A percentile compares a stretch with the other conserved stretches of the same genome.
Conservation (phyloP, 2,888 invertebrate genomes). For the Acanthococcus lagerstroemiae region DNA sequence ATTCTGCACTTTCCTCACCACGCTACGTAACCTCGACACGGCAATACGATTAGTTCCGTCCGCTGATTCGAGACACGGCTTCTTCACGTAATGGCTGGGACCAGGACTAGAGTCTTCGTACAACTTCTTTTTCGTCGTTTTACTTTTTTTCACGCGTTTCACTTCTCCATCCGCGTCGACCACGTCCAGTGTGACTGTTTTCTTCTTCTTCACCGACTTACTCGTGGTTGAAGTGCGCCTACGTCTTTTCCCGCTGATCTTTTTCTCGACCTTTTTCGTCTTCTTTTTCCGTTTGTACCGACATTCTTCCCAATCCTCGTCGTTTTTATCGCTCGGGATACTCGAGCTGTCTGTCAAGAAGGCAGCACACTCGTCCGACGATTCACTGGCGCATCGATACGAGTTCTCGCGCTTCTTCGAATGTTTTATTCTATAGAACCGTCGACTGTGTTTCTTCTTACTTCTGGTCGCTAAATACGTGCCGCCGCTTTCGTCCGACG, state of each 20-base stretch:
- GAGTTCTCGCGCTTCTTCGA: background rate
- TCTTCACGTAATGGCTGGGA: background rate
- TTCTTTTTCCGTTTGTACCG: constrained; percentile 8
- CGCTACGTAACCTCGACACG: constrained; percentile 4
- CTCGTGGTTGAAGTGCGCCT: background rate
- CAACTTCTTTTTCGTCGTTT: background rate
- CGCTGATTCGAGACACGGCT: background rate
- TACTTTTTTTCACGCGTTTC: background rate
- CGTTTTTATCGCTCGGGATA: background rate
- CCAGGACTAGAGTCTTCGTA: background rate
- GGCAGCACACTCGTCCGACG: background rate
- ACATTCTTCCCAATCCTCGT: constrained; percentile 10
- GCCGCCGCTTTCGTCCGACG: background rate
- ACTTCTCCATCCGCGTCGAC: background rate
- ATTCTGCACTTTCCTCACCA: constrained; percentile 4
- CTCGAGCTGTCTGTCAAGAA: background rate
- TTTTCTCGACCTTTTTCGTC: background rate
- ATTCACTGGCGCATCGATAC: background rate
- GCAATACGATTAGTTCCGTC: background rate
- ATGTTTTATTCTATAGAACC: background rate
- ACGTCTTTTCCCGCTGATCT: background rate
- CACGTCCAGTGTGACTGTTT: background rate
- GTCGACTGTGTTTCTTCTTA: background rate
- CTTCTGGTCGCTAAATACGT: background rate
- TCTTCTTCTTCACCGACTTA: background rate